Base-by-base conservation (phyloP, 2,888 invertebrate genomes). In the Lypha dubia region DNA sequence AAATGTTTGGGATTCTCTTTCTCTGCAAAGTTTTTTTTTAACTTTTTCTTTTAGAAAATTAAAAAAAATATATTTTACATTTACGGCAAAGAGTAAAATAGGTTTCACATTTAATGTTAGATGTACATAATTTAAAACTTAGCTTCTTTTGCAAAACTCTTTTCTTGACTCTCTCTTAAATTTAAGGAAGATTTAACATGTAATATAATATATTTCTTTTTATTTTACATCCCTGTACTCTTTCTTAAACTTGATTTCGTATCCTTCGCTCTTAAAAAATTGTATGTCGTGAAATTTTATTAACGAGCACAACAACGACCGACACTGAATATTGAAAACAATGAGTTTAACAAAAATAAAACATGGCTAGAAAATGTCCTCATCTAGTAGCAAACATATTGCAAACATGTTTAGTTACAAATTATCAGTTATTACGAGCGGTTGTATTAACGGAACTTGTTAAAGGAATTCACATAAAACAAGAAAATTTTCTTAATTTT, bases 391-490 rank as follows among this genome's bases (percentile, higher is more conserved):
- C 22, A 79, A 80, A 71, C 35, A 76, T 79, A 71, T 65, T 71
- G 58, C 65, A 60, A 80, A 84, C 32, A 76, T 60, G 38, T 75
- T 84, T 75, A 84, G 84, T 84, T 60, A 67, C 79, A 76, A 79
- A 71, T 76, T 71, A 46, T 75, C 75, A 71, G 65, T 71, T 79
- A 76, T 65, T 28, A 38, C 41, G 28, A 80, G 67, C 75, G 76
- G 84, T 84, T 67, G 79, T 73, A 46, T 28, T 46, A 67, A 38
- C 84, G 79, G 79, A 70, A 65, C 11, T 15, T 32, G 5, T 24
- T 35, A 1, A 65, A 20, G 1, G 15, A 32, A 32, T 17, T 0
- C 11, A 8, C 1, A 13, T 20, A 49, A 22, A 68, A 8, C 11
- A 46, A 28, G 11, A 28, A 63, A 11, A 28, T 8, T 11, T 3